Percentiles rank a stretch among this genome's conserved stretches.
Evolutionary conservation across 2,113 vertebrate genomes (phyloP).

Genomic region (Scolopax mira): DNA sequence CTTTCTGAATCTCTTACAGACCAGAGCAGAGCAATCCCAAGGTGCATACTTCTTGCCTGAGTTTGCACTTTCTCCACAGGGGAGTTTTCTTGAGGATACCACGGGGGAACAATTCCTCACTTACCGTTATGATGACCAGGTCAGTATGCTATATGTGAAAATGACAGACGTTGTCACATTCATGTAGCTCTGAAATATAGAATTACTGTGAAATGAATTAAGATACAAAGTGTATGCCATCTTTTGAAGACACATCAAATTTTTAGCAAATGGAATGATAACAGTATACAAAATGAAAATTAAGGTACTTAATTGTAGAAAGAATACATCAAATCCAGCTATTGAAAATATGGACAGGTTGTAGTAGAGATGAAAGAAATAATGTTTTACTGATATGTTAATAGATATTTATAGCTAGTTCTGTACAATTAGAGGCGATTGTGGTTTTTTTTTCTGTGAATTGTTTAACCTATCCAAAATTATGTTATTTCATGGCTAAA

Average conservation of each 20-base stretch:
- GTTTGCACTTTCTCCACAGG: constrained; percentile 92
- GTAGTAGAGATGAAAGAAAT: not conserved
- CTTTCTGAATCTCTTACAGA: constrained; percentile 73
- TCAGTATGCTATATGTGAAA: constrained; percentile 43
- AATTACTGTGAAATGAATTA: not conserved
- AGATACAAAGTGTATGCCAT: not conserved
- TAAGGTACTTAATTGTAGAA: not conserved
- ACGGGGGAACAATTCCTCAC: constrained; percentile 89
- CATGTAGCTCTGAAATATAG: not conserved
- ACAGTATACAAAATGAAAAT: not conserved
- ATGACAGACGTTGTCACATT: not conserved
- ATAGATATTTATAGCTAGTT: not conserved
- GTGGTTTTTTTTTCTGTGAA: not conserved
- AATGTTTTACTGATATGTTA: not conserved
- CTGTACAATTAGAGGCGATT: not conserved
- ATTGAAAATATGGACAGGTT: not conserved
- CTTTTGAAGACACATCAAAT: not conserved
- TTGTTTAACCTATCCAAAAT: not conserved
- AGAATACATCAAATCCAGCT: not conserved
- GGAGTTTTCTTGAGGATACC: constrained; percentile 91
- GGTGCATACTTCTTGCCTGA: constrained; percentile 91
- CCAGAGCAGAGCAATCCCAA: constrained; percentile 76
- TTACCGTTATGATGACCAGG: constrained; percentile 90
- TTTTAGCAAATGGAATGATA: not conserved
- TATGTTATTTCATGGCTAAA: not conserved